Conservation (phyloP, 2,888 invertebrate species). For the Dolomedes plantarius region DNA sequence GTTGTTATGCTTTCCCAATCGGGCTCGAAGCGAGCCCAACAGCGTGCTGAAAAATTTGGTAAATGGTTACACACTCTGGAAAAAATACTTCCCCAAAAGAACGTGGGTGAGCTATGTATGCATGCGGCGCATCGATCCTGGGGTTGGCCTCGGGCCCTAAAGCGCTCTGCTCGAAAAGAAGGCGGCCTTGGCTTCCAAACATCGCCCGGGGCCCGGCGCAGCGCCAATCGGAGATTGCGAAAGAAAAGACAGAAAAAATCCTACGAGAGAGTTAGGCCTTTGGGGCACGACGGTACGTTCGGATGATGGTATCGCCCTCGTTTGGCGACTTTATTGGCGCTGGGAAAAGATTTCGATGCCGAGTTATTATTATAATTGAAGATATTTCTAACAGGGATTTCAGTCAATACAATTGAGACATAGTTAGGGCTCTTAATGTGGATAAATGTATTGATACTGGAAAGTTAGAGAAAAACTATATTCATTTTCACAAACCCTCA, state of each 20-base stretch:
- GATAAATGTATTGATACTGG: no score
- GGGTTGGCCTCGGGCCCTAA: slow-evolving; percentile 17
- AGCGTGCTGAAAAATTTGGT: slow-evolving; percentile 42
- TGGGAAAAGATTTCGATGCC: not conserved
- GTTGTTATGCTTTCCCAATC: slow-evolving; percentile 20
- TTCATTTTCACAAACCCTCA: no score
- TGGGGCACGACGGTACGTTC: slow-evolving; percentile 42
- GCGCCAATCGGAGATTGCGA: slow-evolving; percentile 55
- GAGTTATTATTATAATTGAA: no score
- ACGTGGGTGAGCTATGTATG: slow-evolving; percentile 43
- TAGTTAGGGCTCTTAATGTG: no score
- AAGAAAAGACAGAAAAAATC: slow-evolving; percentile 52
- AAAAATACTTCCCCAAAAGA: slow-evolving; percentile 7
- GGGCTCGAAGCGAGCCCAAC: slow-evolving; percentile 3
- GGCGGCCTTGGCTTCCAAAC: slow-evolving; percentile 63
- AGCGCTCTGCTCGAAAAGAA: slow-evolving; percentile 13
- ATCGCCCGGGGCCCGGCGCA: slow-evolving; percentile 35
- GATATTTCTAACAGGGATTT: no score
- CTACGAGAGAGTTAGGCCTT: slow-evolving; percentile 24
- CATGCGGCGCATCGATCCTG: slow-evolving; percentile 54
- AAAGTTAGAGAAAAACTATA: no score
- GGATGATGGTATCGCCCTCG: slow-evolving; percentile 60
- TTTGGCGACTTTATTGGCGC: slow-evolving; percentile 50
- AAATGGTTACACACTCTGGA: slow-evolving; percentile 25
- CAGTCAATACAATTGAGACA: no score